These are phyloP conservation scores for Mustela lutreola DNA, from an alignment of 2,113 vertebrate genomes.

Conservation along the genomic window DNA sequence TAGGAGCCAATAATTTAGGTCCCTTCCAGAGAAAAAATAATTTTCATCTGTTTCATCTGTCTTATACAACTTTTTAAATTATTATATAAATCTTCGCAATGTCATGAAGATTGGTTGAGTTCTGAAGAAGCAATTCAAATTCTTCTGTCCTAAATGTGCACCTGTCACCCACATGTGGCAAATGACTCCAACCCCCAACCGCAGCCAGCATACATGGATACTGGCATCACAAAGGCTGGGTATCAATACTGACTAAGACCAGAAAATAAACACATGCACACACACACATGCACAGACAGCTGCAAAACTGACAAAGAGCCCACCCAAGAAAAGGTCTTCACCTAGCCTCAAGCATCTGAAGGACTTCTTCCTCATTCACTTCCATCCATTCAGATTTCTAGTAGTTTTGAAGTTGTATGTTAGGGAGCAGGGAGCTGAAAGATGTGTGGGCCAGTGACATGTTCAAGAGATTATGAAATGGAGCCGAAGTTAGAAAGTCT, in stretches of 20 bases:
- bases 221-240: not conserved
- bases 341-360: not conserved
- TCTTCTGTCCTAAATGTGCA: not conserved
- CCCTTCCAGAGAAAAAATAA: not conserved
- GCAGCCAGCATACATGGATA: not conserved
- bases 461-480: slow-evolving; percentile 62
- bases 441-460: not conserved
- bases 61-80: slow-evolving; percentile 43
- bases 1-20: not conserved
- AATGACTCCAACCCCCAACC: not conserved
- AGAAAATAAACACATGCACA: slow-evolving; percentile 1
- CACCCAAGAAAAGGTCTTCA: slow-evolving; percentile 44
- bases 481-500: slow-evolving; percentile 60
- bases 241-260: slow-evolving; percentile 48
- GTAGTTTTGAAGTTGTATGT: slow-evolving; percentile 26
- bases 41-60: slow-evolving; percentile 3
- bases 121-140: not conserved
- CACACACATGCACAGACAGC: not conserved
- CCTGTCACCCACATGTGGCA: not conserved
- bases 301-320: slow-evolving; percentile 38
- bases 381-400: slow-evolving; percentile 45
- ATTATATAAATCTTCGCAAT: not conserved
- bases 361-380: slow-evolving; percentile 20
- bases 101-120: not conserved
- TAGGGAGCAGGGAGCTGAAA: not conserved